Evolutionary conservation across 2,113 vertebrate genomes (phyloP), one percentile per base, ranked within the genome.

Genomic region (Semnornis frantzii): DNA sequence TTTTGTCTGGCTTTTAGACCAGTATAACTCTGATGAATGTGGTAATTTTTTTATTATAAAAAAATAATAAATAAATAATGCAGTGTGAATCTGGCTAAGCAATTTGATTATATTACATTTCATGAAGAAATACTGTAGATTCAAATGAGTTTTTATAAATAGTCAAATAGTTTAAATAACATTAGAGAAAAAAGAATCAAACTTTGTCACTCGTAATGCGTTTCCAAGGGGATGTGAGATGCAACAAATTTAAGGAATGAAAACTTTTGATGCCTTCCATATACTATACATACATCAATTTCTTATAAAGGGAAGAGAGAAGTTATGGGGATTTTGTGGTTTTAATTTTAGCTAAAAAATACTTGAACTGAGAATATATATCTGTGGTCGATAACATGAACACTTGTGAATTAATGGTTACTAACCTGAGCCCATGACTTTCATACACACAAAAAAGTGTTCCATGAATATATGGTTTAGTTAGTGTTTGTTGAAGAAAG

Each of bases 121-220:
- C 52, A 60, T 59, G 33, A 87, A 80, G 57, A 89, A 80, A 92
- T 60, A 54, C 33, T 14, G 9, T 18, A 74, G 30, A 78, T 72
- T 78, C 82, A 75, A 72, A 86, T 33, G 3, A 90, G 65, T 5
- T 86, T 85, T 88, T 88, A 85, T 68, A 75, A 90, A 92, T 85
- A 85, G 85, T 46, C 34, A 65, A 66, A 48, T 64, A 48, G 87
- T 81, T 69, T 42, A 75, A 92, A 88, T 66, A 90, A 65, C 31
- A 60, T 62, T 72, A 23, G 68, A 85, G 39, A 42, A 42, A 42
- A 72, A 81, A 90, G 9, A 71, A 44, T 58, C 31, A 60, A 62
- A 57, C 9, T 71, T 20, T 83, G 64, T 62, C 34, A 58, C 27
- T 62, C 46, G 39, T 20, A 89, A 87, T 68, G 39, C 25, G 70